These are phyloP conservation scores for Onthophagus taurus DNA, from an alignment of 1,140 invertebrate genomes.

Conservation along the genomic window DNA sequence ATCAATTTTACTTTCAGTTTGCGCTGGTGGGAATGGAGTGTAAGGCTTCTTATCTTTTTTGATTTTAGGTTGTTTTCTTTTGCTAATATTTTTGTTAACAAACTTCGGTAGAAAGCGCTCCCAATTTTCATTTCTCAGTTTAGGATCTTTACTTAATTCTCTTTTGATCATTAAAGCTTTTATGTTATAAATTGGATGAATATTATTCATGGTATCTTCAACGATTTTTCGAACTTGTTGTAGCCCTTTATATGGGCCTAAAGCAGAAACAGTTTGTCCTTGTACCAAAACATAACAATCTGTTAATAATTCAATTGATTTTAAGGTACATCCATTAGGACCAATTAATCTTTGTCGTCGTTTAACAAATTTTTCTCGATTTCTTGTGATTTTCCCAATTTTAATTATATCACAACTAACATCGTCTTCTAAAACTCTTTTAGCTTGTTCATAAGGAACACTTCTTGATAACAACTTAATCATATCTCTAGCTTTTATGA, in stretches of 20 bases:
- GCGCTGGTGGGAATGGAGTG: slow-evolving; percentile 94
- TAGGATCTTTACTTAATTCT: slow-evolving; percentile 87
- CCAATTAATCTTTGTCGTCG: slow-evolving; percentile 91
- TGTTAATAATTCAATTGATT: slow-evolving; percentile 96
- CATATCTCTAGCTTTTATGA: slow-evolving; percentile 93
- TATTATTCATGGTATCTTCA: slow-evolving; percentile 97
- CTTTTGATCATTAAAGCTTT: slow-evolving; percentile 97
- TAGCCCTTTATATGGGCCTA: slow-evolving; percentile 92
- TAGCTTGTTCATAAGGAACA: slow-evolving; percentile 94
- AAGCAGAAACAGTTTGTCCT: slow-evolving; percentile 93
- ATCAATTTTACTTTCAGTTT: slow-evolving; percentile 88
- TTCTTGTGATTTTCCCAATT: slow-evolving; percentile 82
- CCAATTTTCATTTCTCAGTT: slow-evolving; percentile 92
- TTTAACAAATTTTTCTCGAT: slow-evolving; percentile 94
- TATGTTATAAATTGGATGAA: slow-evolving; percentile 99
- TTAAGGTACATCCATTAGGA: slow-evolving; percentile 92
- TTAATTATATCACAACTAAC: slow-evolving; percentile 94
- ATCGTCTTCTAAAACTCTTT: slow-evolving; percentile 79
- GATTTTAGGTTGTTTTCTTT: slow-evolving; percentile 77
- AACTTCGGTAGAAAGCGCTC: slow-evolving; percentile 95
- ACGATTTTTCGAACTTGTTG: slow-evolving; percentile 88
- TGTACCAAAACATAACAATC: slow-evolving; percentile 96
- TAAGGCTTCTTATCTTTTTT: slow-evolving; percentile 85
- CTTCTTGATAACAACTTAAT: slow-evolving; percentile 92
- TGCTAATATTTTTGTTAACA: slow-evolving; percentile 82